Conservation (phyloP, 2,888 invertebrate genomes). For the Argynnis bischoffii region DNA sequence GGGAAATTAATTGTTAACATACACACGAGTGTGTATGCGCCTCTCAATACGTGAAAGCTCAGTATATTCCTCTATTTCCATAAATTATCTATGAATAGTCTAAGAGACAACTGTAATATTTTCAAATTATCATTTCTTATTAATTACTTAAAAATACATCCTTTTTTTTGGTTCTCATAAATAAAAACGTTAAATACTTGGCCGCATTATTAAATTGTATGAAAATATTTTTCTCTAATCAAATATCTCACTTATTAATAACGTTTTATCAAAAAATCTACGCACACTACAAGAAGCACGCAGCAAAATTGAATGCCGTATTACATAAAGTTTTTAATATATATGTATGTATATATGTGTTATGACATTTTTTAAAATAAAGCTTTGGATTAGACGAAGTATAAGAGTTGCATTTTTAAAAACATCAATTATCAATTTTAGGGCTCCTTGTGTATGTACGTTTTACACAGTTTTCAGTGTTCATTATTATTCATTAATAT, state of each 20-base stretch:
- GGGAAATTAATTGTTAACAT: too few species aligned
- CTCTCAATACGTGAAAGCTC: too few species aligned
- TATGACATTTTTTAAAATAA: too few species aligned
- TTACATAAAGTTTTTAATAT: constrained; percentile 1
- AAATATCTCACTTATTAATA: constrained; percentile 17
- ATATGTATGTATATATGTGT: too few species aligned
- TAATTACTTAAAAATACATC: background rate
- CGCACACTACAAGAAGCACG: constrained; percentile 20
- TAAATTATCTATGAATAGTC: background rate
- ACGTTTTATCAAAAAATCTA: constrained; percentile 17
- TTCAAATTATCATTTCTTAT: background rate
- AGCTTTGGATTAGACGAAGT: too few species aligned
- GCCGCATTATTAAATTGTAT: constrained; percentile 3
- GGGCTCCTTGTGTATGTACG: too few species aligned
- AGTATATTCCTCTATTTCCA: too few species aligned
- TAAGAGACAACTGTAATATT: background rate
- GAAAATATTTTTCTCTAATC: constrained; percentile 27
- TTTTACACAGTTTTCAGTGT: too few species aligned
- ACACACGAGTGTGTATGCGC: too few species aligned
- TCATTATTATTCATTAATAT: too few species aligned
- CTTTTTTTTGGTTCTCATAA: background rate
- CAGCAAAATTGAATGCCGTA: constrained; percentile 3
- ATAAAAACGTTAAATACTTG: constrained; percentile 5
- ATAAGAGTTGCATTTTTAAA: too few species aligned
- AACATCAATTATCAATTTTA: too few species aligned